Percentiles rank a stretch among this genome's conserved stretches.
phyloP scores from a whole-genome alignment of 2,113 vertebrate genomes.

The Tragelaphus buxtoni region DNA sequence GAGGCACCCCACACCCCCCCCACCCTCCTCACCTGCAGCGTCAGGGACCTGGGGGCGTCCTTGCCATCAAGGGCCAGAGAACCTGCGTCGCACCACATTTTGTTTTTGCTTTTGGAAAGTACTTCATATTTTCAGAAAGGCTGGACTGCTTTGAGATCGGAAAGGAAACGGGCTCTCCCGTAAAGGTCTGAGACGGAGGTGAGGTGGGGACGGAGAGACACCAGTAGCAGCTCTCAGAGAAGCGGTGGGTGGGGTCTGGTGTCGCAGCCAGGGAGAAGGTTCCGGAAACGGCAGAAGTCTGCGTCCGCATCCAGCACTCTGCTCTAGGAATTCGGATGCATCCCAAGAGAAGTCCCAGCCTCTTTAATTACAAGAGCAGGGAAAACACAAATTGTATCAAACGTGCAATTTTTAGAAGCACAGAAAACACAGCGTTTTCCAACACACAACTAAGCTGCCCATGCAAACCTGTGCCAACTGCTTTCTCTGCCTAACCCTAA shows the following conservation, averaged over 20 bases:
- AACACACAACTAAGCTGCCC: neutral
- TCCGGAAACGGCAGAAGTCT: neutral
- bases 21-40: neutral
- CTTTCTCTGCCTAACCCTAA: neutral
- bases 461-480: neutral
- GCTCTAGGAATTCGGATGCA: neutral
- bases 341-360: neutral
- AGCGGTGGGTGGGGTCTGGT: neutral
- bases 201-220: neutral
- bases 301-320: neutral
- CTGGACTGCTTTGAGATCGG: neutral
- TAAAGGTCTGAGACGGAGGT: neutral
- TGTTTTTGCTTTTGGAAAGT: neutral
- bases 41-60: neutral
- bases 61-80: neutral
- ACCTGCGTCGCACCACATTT: neutral
- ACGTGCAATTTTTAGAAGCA: neutral
- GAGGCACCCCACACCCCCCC: neutral
- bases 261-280: neutral
- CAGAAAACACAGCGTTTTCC: slow-evolving; percentile 6
- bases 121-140: neutral
- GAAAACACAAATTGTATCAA: neutral
- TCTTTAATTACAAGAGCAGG: neutral
- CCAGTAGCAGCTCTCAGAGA: neutral
- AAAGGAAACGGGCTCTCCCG: neutral